Evolutionary conservation across 2,113 vertebrate species (phyloP), one percentile per base, ranked within the genome.

Genomic region (Leucosticte australis): DNA sequence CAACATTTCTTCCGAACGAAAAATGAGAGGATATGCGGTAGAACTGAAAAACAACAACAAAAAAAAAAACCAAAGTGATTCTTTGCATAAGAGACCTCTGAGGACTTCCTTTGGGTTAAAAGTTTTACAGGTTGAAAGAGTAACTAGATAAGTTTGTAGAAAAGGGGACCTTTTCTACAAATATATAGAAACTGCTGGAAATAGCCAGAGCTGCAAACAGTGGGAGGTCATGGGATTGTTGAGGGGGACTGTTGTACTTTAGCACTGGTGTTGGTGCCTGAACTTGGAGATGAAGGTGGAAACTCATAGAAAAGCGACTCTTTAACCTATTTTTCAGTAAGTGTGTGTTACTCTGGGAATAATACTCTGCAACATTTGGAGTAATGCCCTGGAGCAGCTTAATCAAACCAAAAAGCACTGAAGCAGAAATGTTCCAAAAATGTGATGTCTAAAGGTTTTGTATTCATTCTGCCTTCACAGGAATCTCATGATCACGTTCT

Each of bases 401-500:
- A 56, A 63, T 86, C 13, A 67, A 74, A 50, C 8, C 47, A 80
- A 83, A 87, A 70, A 57, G 11, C 18, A 30, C 18, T 6, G 59
- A 77, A 89, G 24, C 13, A 83, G 56, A 82, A 49, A 33, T 52
- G 20, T 57, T 80, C 7, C 18, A 75, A 68, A 59, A 68, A 24
- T 57, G 13, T 1, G 1, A 22, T 79, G 47, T 92, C n/a, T 82
- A 63, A 81, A 20, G 30, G 27, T 39, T 83, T 87, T 96, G 15
- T 60, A 62, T 64, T 76, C 41, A 26, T 62, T 14, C 13, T 84
- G 14, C 59, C 41, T 95, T 87, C 46, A 53, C 74, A 98, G 98
- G 94, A 95, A 77, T 74, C 89, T 80, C 94, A 68, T 11, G 55
- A 92, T 78, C 91, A 31, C 1, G 5, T 84, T 92, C 67, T 87